Base-by-base conservation (phyloP, 2,113 vertebrate species). In the Nettapus auritus region DNA sequence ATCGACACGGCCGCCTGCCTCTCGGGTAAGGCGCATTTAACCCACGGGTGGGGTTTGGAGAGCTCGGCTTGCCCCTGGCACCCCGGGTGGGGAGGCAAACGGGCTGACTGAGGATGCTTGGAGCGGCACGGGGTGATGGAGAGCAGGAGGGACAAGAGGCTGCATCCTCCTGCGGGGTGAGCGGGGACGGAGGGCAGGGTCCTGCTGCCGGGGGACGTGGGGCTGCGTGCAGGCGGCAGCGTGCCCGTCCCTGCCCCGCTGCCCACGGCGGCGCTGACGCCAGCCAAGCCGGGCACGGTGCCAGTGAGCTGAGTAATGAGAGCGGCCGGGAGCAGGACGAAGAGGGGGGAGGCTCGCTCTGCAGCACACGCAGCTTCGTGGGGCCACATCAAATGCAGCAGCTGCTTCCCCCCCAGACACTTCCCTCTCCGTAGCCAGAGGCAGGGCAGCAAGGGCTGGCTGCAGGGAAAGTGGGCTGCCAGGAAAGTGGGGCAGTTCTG, bases 1-100 rank as follows among this genome's bases (percentile, higher is more conserved):
- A 99, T 99, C 66, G 99, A 99, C 97, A 99, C 99, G 29, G 98
- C 99, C 0, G 99, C 99, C 95, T 99, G 99, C 92, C 98, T 99
- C 38, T 99, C 99, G 0, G 99, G 99, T 99, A 63, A 96, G 67
- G 23, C 60, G 26, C 25, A 5, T 38, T 22, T 17, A 62, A 34
- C 60, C 15, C 15, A 6, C 11, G 6, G 15, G 14, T 38, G 21
- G 34, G 60, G 8, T 64, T 13, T 64, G 16, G 38, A 28, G 62
- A 40, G 36, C 62, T 64, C 7, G 62, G 38, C 26, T 38, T 19
- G 36, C 36, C 15, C 28, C 8, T 31, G 53, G 53, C 16, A 56
- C 26, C 53, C 53, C 1, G 29, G 16, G 18, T 11, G 36, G 36
- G 62, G 18, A 40, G 38, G 38, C 6, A 40, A 40, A 20, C 4